Percentiles rank a stretch among this genome's conserved stretches.
These are phyloP conservation scores for Lacerta viridis DNA, from an alignment of 2,797 vertebrate genomes.

Conservation along the genomic window DNA sequence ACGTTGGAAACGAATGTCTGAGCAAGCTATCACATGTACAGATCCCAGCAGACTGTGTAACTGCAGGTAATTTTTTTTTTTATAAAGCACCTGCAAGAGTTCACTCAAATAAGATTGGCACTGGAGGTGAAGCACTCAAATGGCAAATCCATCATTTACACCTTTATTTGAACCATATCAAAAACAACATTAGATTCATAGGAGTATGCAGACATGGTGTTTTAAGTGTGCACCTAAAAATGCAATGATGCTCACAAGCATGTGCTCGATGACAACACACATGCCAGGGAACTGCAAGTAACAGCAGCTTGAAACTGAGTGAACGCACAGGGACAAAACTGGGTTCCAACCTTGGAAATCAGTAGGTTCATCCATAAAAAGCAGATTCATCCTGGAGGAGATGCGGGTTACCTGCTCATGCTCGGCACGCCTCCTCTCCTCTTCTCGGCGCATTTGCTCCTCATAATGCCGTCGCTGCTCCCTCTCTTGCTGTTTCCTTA, in stretches of 20 bases:
- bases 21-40: neutral
- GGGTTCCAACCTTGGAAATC: neutral
- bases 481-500: constrained; percentile 96
- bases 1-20: neutral
- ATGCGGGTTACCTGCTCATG: constrained; percentile 89
- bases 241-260: neutral
- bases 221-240: neutral
- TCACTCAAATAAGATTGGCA: neutral
- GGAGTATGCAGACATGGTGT: too few relatives aligned
- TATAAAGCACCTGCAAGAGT: neutral
- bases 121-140: neutral
- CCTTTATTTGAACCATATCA: neutral
- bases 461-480: constrained; percentile 95
- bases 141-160: neutral
- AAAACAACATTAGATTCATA: neutral
- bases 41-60: too few relatives aligned
- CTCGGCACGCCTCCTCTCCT: constrained; percentile 94
- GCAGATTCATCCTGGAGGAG: neutral
- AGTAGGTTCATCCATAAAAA: neutral
- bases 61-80: neutral
- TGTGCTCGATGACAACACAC: neutral
- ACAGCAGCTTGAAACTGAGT: neutral
- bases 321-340: neutral
- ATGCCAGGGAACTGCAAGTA: neutral
- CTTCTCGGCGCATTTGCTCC: constrained; percentile 94